A percentile compares a stretch with the other conserved stretches of the same genome.
Evolutionary conservation across 2,888 invertebrate species (phyloP).

Genomic region (Drosophila hawaiiensis): DNA sequence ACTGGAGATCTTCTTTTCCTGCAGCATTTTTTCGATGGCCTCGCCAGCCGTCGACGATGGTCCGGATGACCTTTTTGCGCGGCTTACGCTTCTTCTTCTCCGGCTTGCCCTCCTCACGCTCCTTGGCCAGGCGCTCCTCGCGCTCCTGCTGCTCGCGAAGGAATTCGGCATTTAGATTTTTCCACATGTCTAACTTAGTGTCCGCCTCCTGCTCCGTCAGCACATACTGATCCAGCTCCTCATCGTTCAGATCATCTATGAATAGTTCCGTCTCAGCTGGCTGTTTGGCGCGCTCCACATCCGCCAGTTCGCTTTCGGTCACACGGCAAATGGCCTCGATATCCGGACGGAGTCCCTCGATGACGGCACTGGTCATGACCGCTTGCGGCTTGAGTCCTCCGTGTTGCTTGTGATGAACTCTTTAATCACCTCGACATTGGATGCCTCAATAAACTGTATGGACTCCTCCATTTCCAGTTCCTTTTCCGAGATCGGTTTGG

Average conservation of each 20-base stretch:
- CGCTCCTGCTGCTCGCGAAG: conserved; percentile 94
- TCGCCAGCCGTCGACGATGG: conserved; percentile 92
- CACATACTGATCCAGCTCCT: conserved; percentile 95
- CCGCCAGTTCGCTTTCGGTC: conserved; percentile 85
- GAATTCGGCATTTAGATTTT: conserved; percentile 94
- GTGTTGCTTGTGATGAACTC: conserved; percentile 83
- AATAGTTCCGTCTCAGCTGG: conserved; percentile 85
- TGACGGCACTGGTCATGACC: conserved; percentile 53
- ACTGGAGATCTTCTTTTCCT: conserved; percentile 97
- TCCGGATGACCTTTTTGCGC: conserved; percentile 88
- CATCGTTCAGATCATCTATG: conserved; percentile 93
- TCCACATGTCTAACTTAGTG: conserved; percentile 94
- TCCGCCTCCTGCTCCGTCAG: conserved; percentile 92
- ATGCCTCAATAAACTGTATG: conserved; percentile 85
- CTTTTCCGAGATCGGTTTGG: conserved; percentile 49
- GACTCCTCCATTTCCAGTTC: conserved; percentile 85
- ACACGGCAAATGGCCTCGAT: conserved; percentile 92
- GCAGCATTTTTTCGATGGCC: conserved; percentile 98
- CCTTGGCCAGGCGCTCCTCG: conserved; percentile 92
- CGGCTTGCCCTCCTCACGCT: conserved; percentile 94
- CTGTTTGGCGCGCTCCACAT: conserved; percentile 84
- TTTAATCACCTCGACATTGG: conserved; percentile 85
- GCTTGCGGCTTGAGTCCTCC: conserved; percentile 44
- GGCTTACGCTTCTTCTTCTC: conserved; percentile 91
- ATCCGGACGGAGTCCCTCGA: conserved; percentile 88